Evolutionary conservation across 2,113 vertebrate genomes (phyloP).

Genomic region (Zosterops hypoxanthus): DNA sequence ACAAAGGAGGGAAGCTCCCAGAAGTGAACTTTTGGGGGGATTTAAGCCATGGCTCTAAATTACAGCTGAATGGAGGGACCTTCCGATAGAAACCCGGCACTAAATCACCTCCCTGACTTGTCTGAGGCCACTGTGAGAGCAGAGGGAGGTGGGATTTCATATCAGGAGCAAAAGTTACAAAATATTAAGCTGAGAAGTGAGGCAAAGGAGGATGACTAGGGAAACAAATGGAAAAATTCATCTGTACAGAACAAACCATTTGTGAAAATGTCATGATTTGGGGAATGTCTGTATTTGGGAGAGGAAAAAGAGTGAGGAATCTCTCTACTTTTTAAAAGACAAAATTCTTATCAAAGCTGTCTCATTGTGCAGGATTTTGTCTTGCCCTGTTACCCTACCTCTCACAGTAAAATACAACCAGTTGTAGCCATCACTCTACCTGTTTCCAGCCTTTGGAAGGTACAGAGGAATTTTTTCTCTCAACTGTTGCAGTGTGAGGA

Average conservation of each 20-base stretch:
- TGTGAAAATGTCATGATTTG: neutral
- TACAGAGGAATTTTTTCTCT: neutral
- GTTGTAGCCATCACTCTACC: neutral
- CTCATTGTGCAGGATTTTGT: neutral
- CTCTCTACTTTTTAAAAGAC: neutral
- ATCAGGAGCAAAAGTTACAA: neutral
- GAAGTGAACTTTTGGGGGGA: slow-evolving; percentile 45
- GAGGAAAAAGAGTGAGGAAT: neutral
- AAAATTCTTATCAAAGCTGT: neutral
- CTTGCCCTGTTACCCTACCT: neutral
- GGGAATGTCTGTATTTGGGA: neutral
- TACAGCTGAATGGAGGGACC: slow-evolving; percentile 39
- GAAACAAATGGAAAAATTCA: neutral
- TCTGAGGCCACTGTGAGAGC: neutral
- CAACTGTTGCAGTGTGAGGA: neutral
- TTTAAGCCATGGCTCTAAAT: slow-evolving; percentile 75
- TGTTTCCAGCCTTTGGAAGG: neutral
- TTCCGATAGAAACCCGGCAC: neutral
- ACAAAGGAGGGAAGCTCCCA: slow-evolving; percentile 2
- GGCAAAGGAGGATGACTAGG: neutral
- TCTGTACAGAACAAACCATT: neutral
- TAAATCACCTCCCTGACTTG: slow-evolving; percentile 65
- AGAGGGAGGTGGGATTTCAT: neutral
- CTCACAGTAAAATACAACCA: neutral
- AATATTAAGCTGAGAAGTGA: neutral